A percentile compares a stretch with the other conserved stretches of the same genome.
phyloP scores from a whole-genome alignment of 2,113 vertebrate genomes.

The Anhinga rufa region DNA sequence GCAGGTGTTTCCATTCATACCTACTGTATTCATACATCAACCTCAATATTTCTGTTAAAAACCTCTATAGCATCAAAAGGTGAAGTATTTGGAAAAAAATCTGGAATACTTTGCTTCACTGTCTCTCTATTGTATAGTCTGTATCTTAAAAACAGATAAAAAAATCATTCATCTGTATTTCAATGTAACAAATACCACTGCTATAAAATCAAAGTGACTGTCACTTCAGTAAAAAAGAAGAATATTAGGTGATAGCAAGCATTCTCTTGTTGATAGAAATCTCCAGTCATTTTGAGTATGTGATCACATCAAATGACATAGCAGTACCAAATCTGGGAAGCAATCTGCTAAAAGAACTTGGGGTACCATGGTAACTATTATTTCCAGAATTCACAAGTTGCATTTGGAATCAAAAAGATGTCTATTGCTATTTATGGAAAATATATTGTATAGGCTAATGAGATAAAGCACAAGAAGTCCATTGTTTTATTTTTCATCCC shows the following conservation, averaged over 20 bases:
- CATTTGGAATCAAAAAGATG: background rate
- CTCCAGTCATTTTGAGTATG: background rate
- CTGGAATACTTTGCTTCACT: background rate
- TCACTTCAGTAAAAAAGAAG: background rate
- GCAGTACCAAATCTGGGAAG: background rate
- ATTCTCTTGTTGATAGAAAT: background rate
- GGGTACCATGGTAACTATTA: background rate
- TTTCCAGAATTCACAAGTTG: background rate
- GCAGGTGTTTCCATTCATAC: background rate
- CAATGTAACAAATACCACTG: background rate
- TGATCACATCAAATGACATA: background rate
- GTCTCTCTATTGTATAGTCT: background rate
- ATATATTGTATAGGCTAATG: background rate
- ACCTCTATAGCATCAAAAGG: background rate
- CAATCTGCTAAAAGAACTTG: background rate
- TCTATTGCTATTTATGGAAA: background rate
- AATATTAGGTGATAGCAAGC: background rate
- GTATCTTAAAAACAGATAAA: background rate
- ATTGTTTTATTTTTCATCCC: background rate
- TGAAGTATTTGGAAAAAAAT: background rate
- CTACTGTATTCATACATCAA: background rate
- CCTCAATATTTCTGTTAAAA: background rate
- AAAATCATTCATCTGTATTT: background rate
- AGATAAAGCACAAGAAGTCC: background rate
- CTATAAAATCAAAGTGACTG: background rate